Conservation (phyloP, 2,888 invertebrate genomes). For the Rhamnusium bicolor region DNA sequence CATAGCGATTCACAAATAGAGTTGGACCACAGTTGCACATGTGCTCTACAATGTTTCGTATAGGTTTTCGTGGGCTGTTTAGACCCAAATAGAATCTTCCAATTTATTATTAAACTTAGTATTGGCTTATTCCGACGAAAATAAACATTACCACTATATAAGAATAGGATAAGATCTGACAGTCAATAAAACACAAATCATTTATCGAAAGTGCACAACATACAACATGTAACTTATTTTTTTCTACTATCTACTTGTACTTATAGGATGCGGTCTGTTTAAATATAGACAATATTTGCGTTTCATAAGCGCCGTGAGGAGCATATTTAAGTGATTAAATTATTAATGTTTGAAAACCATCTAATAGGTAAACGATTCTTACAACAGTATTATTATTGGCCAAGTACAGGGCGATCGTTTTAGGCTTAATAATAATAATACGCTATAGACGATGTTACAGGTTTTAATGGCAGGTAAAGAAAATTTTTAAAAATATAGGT, state of each 20-base stretch:
- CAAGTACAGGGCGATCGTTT: no score
- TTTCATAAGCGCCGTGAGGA: background rate
- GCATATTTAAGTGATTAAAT: background rate
- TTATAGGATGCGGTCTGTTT: background rate
- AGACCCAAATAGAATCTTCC: conserved; percentile 54
- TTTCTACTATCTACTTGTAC: background rate
- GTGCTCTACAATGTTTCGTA: conserved; percentile 51
- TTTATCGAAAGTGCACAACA: background rate
- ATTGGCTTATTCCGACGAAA: conserved; percentile 49
- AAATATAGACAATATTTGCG: background rate
- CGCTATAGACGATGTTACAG: no score
- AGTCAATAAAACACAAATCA: background rate
- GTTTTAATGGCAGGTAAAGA: no score
- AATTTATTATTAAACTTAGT: conserved; percentile 54
- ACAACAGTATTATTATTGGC: no score
- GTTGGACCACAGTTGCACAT: conserved; percentile 53
- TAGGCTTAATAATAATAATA: no score
- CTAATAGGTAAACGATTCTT: no score
- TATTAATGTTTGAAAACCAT: no score
- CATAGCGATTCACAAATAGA: conserved; percentile 64
- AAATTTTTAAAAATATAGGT: no score
- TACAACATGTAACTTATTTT: background rate
- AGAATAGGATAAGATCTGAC: background rate
- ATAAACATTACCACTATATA: conserved; percentile 36
- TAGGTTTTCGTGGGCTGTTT: conserved; percentile 50